Base-by-base conservation (phyloP, 2,888 invertebrate genomes). In the Drosophila buzzatii region DNA sequence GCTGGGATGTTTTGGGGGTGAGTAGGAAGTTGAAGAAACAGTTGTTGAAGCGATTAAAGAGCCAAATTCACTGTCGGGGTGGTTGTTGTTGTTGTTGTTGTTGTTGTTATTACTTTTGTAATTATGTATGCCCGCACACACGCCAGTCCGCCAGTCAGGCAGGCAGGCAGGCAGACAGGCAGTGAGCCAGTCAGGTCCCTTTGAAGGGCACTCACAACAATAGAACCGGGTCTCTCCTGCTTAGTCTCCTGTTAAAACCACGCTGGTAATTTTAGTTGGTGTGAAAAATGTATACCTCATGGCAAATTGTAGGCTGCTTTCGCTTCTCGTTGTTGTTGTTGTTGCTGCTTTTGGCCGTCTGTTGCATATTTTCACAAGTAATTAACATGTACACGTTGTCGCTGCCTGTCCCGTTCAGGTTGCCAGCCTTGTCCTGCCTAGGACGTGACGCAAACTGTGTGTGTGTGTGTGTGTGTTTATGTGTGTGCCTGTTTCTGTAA, bases 301-400 rank as follows among this genome's bases (percentile, higher is more conserved):
- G 84, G 82, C 84, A 84, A 84, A 79, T 79, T 76, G 73, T 76
- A 67, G 79, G 70, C 67, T 66, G 75, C 53, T 68, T 63, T 61
- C 41, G 1, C 37, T 10, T 8, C n/a, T 23, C 23, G 37, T 23
- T 37, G 39, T 53, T 12, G 39, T 39, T 39, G 39, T 55, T 56
- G 49, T 18, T 55, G 55, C n/a, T 63, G 42, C n/a, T 53, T n/a
- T 47, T 47, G 70, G 71, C 81, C 81, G 88, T 85, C 77, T 88
- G 88, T 82, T 86, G 85, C 85, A 83, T 86, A 86, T 86, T 86
- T 86, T 88, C 88, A 88, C 85, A 88, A 86, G 85, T 86, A 86
- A 86, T 86, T 88, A 86, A 85, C 88, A 88, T 86, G 85, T 86
- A 82, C 81, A 75, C 63, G 85, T 69, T 76, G 82, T 81, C 63